Percentiles rank a stretch among this genome's conserved stretches.
These are phyloP conservation scores for Nyctibius bracteatus DNA, from an alignment of 2,113 vertebrate genomes.

Conservation along the genomic window DNA sequence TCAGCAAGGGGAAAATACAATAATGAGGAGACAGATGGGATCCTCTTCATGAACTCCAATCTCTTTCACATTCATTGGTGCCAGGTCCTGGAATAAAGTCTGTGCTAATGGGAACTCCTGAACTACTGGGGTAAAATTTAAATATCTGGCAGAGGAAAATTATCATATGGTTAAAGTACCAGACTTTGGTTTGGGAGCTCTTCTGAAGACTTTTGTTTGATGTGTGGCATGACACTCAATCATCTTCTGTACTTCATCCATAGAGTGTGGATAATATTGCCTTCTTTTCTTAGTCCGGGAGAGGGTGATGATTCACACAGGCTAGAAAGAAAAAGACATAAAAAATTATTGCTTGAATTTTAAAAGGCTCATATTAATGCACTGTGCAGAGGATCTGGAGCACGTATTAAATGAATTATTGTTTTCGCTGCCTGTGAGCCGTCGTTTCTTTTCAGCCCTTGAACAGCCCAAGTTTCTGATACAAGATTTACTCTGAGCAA, in stretches of 20 bases:
- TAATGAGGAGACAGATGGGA: background rate
- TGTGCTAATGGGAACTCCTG: constrained; percentile 19
- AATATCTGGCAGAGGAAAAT: constrained; percentile 26
- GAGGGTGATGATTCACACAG: constrained; percentile 13
- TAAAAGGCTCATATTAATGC: constrained; percentile 7
- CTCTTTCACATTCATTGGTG: background rate
- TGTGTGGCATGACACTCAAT: constrained; percentile 3
- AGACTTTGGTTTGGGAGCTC: background rate
- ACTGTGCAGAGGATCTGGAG: background rate
- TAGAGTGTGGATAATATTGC: background rate
- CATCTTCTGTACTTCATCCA: constrained; percentile 14
- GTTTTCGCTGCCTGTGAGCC: constrained; percentile 9
- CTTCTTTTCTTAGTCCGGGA: background rate
- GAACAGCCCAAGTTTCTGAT: background rate
- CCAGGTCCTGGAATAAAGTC: background rate
- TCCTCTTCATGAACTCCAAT: background rate
- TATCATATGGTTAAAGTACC: background rate
- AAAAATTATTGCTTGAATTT: constrained; percentile 37
- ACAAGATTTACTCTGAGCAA: constrained; percentile 17
- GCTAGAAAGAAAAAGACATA: background rate
- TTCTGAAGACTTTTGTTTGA: background rate
- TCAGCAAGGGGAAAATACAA: background rate
- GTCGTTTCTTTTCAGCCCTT: background rate
- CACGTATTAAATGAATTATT: constrained; percentile 13
- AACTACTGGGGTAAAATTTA: background rate